Percentiles rank a stretch among this genome's conserved stretches.
These are phyloP conservation scores for Tricholauxania praeusta DNA, from an alignment of 2,888 invertebrate species.

Conservation along the genomic window DNA sequence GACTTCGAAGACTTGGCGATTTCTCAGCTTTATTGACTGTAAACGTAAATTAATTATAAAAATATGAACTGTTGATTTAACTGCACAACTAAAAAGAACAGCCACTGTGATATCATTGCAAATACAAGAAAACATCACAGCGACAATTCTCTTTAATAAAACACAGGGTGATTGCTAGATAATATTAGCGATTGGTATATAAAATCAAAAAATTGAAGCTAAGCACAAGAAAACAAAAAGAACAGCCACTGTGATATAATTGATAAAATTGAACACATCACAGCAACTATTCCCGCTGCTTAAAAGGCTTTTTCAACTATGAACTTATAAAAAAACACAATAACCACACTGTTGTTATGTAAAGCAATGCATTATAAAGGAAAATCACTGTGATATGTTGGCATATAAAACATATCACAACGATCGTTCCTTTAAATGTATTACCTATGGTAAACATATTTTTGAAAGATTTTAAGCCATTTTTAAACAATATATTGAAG, in stretches of 20 bases:
- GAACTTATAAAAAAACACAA: too few species aligned
- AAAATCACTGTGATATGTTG: conserved; percentile 68
- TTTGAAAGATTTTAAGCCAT: too few species aligned
- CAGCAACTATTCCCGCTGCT: conserved; percentile 36
- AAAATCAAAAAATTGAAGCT: neutral
- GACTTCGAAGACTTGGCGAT: too few species aligned
- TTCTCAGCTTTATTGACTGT: too few species aligned
- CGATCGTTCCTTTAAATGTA: conserved; percentile 62
- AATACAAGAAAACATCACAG: conserved; percentile 49
- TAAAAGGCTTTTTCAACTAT: conserved; percentile 9
- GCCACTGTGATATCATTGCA: conserved; percentile 55
- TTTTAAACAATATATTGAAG: too few species aligned
- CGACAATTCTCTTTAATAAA: conserved; percentile 47
- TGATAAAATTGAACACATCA: conserved; percentile 38
- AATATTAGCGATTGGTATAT: too few species aligned
- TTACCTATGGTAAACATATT: too few species aligned
- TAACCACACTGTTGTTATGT: neutral
- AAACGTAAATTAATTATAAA: too few species aligned
- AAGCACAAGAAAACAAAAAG: conserved; percentile 56
- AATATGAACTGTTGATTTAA: conserved; percentile 2
- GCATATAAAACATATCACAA: conserved; percentile 63
- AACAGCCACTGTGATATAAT: conserved; percentile 67
- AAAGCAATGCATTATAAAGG: conserved; percentile 63
- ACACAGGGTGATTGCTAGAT: neutral
- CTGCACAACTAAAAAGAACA: conserved; percentile 51